phyloP scores from a whole-genome alignment of 2,113 vertebrate genomes.

The Panthera leo region DNA sequence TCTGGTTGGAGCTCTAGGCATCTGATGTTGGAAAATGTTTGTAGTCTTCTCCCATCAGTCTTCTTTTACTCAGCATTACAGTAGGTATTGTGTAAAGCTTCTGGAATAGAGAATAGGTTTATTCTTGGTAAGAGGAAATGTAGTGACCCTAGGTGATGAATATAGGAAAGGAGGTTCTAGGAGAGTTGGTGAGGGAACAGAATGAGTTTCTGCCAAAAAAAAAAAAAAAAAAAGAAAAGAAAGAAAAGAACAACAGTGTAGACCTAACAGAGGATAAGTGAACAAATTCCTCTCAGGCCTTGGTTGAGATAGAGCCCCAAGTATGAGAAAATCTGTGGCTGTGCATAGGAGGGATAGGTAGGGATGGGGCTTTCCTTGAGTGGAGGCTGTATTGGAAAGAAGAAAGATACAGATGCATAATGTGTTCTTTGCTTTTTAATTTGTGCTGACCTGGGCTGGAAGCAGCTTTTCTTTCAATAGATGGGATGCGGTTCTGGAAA shows the following conservation, averaged over 20 bases:
- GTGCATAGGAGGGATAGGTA: neutral
- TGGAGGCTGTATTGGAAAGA: neutral
- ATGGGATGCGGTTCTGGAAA: neutral
- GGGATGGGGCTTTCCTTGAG: neutral
- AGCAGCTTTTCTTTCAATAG: neutral
- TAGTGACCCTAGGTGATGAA: neutral
- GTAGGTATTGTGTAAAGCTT: neutral
- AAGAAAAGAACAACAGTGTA: neutral
- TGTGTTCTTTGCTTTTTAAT: neutral
- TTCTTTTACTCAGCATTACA: neutral
- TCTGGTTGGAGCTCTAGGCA: neutral
- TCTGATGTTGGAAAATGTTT: neutral
- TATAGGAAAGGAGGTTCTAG: neutral
- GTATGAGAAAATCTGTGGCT: neutral
- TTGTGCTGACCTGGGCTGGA: neutral
- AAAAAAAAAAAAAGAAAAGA: neutral
- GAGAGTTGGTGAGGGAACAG: neutral
- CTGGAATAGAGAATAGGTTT: neutral
- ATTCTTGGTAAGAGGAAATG: neutral
- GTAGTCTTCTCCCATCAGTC: neutral
- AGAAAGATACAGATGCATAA: neutral
- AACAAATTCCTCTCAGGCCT: neutral
- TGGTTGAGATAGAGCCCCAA: neutral
- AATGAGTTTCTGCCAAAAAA: neutral
- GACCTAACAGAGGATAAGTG: neutral